Evolutionary conservation across 2,797 vertebrate genomes (phyloP), one percentile per base, ranked within the genome.

Genomic region (Carapus acus): DNA sequence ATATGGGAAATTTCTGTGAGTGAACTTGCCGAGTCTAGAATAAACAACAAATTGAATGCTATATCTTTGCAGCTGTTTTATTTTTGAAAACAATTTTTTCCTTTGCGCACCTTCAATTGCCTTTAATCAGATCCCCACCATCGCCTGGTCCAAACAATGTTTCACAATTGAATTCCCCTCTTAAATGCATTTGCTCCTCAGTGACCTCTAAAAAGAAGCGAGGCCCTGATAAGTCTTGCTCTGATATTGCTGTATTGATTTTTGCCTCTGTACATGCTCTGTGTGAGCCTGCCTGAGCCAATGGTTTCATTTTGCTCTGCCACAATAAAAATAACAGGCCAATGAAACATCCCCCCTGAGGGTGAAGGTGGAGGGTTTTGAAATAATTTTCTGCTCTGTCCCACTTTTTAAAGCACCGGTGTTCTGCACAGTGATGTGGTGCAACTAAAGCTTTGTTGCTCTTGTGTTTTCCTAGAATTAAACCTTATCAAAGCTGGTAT

Each of bases 231-330:
- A 90, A 90, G 88, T 90, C 87, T 77, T 62, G 74, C 80, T 79
- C 84, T 86, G 85, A 89, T 90, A 90, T 89, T 89, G 87, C 89
- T 22, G 74, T 90, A 90, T 90, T 90, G 89, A 90, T 90, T 90
- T 90, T 89, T 77, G 74, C 80, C 76, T 85, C 77, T 68, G 64
- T 85, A 77, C 80, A 51, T 72, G 74, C 80, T 76, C 63, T 54
- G 71, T 69, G 65, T 61, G 74, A 79, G 74, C 79, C 79, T 73
- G 58, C 80, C 60, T 22, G 56, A 85, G 80, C 79, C 77, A 67
- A 78, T 68, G 71, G 82, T 88, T 88, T 90, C 88, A 88, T 90
- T 89, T 88, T 86, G 84, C 78, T 58, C 77, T 62, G 79, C 83
- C 78, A 85, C 88, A 83, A 90, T 88, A 88, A 89, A 89, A 89